Conservation (phyloP, 2,888 invertebrate genomes). For the Micoletzkya japonica region DNA sequence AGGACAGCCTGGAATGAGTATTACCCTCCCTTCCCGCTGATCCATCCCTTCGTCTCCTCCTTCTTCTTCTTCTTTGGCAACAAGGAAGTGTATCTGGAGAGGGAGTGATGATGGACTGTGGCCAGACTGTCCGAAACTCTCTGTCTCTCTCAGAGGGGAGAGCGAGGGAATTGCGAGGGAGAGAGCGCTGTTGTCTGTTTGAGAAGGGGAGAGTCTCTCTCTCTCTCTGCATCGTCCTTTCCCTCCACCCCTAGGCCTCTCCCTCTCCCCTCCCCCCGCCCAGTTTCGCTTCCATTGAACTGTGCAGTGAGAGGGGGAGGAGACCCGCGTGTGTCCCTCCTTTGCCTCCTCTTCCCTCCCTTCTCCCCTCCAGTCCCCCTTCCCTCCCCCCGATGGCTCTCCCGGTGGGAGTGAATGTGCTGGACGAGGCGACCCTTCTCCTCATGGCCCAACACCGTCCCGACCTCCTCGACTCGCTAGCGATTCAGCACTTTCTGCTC, state of each 20-base stretch:
- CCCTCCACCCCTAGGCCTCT: constrained; percentile 26
- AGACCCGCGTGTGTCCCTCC: background rate
- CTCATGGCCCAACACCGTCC: constrained; percentile 26
- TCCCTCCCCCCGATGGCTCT: constrained; percentile 10
- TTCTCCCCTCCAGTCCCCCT: background rate
- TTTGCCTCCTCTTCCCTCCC: constrained; percentile 1
- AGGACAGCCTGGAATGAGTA: too few relatives aligned
- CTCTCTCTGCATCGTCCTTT: constrained; percentile 26
- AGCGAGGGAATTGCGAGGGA: background rate
- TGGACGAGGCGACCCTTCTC: constrained; percentile 16
- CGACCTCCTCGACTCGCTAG: constrained; percentile 18
- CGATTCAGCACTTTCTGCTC: constrained; percentile 25
- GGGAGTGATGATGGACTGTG: too few relatives aligned
- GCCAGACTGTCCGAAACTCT: background rate
- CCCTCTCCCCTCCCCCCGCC: constrained; percentile 1
- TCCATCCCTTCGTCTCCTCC: background rate
- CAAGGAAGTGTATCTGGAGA: too few relatives aligned
- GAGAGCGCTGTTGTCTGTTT: background rate
- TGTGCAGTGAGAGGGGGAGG: background rate
- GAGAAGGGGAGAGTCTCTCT: constrained; percentile 29
- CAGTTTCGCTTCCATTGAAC: background rate
- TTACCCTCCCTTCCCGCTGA: background rate
- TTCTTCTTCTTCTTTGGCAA: background rate
- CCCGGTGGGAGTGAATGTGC: constrained; percentile 16
- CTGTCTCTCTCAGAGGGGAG: background rate